These are phyloP conservation scores for Nomada fucata DNA, from an alignment of 2,888 invertebrate genomes.

Conservation along the genomic window DNA sequence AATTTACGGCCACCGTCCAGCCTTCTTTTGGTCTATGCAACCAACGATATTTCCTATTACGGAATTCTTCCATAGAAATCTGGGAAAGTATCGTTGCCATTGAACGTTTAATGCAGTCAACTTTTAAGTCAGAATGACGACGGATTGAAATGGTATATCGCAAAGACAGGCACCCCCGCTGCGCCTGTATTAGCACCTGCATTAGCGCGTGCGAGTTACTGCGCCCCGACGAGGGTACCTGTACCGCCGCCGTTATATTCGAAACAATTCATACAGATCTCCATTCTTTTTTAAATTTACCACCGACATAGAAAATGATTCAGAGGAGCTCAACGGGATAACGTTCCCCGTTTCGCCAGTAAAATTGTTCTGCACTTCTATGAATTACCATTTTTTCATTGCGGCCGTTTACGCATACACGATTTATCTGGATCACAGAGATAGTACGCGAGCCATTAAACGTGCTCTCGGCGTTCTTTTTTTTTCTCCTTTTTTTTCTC, in stretches of 20 bases:
- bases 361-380: background rate
- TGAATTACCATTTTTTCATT: slow-evolving; percentile 38
- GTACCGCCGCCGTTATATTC: too few relatives aligned
- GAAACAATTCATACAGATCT: background rate
- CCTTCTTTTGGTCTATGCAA: background rate
- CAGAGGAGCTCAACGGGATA: background rate
- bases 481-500: slow-evolving; percentile 28
- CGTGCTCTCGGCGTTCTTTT: slow-evolving; percentile 59
- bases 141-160: too few relatives aligned
- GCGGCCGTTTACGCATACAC: slow-evolving; percentile 65
- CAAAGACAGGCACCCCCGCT: too few relatives aligned
- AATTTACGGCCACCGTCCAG: slow-evolving; percentile 39
- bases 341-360: background rate
- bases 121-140: too few relatives aligned
- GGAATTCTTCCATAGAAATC: slow-evolving; percentile 13
- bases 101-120: too few relatives aligned
- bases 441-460: slow-evolving; percentile 59
- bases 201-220: too few relatives aligned
- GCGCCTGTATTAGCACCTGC: too few relatives aligned
- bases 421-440: slow-evolving; percentile 52
- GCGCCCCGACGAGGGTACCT: too few relatives aligned
- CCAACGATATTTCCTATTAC: background rate
- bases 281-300: background rate
- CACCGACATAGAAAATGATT: background rate
- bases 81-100: background rate